These are phyloP conservation scores for Tubulanus polymorphus DNA, from an alignment of 2,888 invertebrate species.

Conservation along the genomic window DNA sequence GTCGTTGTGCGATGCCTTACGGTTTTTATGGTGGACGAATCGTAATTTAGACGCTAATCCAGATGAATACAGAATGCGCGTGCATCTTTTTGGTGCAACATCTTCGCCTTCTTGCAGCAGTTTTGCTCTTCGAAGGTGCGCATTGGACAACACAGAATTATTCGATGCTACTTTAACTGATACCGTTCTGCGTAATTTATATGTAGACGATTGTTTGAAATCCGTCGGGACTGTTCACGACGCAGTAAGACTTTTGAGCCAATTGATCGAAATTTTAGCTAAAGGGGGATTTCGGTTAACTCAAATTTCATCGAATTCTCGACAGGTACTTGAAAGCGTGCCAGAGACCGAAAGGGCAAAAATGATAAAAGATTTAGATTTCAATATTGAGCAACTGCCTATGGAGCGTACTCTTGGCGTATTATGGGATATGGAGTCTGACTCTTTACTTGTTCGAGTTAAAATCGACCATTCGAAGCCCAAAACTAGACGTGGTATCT, in stretches of 20 bases:
- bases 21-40: constrained; percentile 23
- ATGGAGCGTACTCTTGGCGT: neutral
- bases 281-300: neutral
- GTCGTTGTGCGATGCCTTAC: constrained; percentile 18
- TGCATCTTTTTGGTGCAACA: constrained; percentile 15
- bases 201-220: neutral
- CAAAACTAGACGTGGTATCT: neutral
- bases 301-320: constrained; percentile 2
- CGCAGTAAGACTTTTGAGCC: neutral
- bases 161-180: neutral
- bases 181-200: neutral
- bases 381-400: neutral
- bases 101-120: constrained; percentile 21
- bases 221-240: neutral
- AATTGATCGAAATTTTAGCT: neutral
- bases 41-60: constrained; percentile 8
- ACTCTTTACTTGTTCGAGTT: neutral
- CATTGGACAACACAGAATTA: constrained; percentile 1
- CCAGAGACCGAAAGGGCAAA: constrained; percentile 11
- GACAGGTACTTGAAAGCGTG: constrained; percentile 8
- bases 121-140: constrained; percentile 18
- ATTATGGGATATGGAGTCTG: neutral
- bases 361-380: neutral
- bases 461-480: neutral
- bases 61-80: constrained; percentile 18